Conservation (phyloP, 2,113 vertebrate species). For the Speoplatyrhinus poulsoni region DNA sequence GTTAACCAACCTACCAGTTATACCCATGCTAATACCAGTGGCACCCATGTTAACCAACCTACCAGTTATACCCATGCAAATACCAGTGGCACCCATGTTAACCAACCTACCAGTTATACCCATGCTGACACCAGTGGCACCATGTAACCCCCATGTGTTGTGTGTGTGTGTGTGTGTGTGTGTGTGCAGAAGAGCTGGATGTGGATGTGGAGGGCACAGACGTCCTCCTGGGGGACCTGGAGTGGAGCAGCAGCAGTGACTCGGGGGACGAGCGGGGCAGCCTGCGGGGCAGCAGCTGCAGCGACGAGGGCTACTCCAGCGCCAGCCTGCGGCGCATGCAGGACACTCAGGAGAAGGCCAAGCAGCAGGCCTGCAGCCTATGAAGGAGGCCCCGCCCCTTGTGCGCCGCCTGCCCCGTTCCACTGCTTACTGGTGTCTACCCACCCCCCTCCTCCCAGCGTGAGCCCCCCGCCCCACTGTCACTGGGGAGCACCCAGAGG, state of each 20-base stretch:
- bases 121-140: too few relatives aligned
- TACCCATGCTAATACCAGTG: too few relatives aligned
- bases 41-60: too few relatives aligned
- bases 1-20: too few relatives aligned
- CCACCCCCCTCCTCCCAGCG: background rate
- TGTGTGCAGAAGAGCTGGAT: conserved; percentile 81
- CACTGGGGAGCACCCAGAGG: conserved; percentile 34
- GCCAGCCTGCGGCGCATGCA: conserved; percentile 80
- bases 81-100: too few relatives aligned
- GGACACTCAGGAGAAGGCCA: conserved; percentile 75
- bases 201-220: conserved; percentile 88
- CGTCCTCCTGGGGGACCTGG: conserved; percentile 84
- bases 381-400: conserved; percentile 67
- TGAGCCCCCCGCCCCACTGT: conserved; percentile 13
- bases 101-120: too few relatives aligned
- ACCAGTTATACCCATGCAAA: too few relatives aligned
- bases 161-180: conserved; percentile 43
- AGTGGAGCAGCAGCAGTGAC: conserved; percentile 95
- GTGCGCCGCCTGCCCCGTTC: conserved; percentile 15
- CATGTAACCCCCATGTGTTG: too few relatives aligned
- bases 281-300: conserved; percentile 85
- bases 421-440: conserved; percentile 10
- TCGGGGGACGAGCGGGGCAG: conserved; percentile 87
- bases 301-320: conserved; percentile 94
- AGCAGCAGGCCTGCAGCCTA: conserved; percentile 75